Percentiles rank a stretch among this genome's conserved stretches.
These are phyloP conservation scores for Apodemia zela DNA, from an alignment of 2,888 invertebrate genomes.

Conservation along the genomic window DNA sequence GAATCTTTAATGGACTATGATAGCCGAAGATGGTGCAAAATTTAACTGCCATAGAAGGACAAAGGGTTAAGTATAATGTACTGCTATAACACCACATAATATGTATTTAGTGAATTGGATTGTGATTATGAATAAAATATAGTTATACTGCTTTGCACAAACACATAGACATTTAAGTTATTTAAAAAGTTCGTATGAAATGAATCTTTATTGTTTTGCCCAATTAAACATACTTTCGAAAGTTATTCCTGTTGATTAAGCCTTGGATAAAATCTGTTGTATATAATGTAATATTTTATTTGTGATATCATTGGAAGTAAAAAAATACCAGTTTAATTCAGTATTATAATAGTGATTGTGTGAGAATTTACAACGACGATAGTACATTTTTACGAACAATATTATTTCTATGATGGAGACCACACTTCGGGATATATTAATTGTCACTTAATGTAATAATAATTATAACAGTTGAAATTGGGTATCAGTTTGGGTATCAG, in stretches of 20 bases:
- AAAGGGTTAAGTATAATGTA: slow-evolving; percentile 19
- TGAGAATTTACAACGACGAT: slow-evolving; percentile 76
- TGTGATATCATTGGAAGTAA: slow-evolving; percentile 18
- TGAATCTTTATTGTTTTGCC: not conserved
- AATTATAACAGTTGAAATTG: not conserved
- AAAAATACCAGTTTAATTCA: slow-evolving; percentile 68
- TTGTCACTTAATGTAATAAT: not conserved
- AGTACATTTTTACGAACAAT: slow-evolving; percentile 52
- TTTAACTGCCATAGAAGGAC: slow-evolving; percentile 46
- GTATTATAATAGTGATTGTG: slow-evolving; percentile 69
- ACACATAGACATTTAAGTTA: slow-evolving; percentile 28
- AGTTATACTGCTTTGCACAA: slow-evolving; percentile 20
- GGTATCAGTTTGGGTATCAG: no score
- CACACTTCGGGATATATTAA: not conserved
- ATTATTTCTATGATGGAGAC: slow-evolving; percentile 37
- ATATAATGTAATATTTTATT: slow-evolving; percentile 20
- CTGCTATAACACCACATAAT: slow-evolving; percentile 19
- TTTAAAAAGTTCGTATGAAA: slow-evolving; percentile 18
- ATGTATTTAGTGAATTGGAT: slow-evolving; percentile 16
- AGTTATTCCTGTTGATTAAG: not conserved
- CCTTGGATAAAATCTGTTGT: slow-evolving; percentile 10
- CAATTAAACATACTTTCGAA: slow-evolving; percentile 14
- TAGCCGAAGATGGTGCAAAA: slow-evolving; percentile 49
- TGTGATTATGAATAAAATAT: slow-evolving; percentile 16
- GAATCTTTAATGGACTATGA: slow-evolving; percentile 46